Evolutionary conservation across 92 coral and sea anemone genomes (phyloP).

Genomic region (Actinostola sp.): DNA sequence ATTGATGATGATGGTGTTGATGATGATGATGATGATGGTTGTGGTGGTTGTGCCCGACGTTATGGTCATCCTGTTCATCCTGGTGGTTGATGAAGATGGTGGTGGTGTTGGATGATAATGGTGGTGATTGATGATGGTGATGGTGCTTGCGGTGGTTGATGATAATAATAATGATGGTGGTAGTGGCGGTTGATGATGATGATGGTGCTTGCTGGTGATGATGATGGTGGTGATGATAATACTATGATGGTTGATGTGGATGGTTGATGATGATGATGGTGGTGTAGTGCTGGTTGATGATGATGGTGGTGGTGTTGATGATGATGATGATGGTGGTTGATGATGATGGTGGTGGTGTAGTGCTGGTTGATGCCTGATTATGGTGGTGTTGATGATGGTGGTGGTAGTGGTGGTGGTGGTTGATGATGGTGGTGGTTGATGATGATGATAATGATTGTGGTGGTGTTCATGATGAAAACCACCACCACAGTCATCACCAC

Average conservation of each 20-base stretch:
- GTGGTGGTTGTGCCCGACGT: too few relatives aligned
- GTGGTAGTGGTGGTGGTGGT: background rate
- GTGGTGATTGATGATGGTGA: background rate
- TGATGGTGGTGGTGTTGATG: background rate
- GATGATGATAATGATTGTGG: background rate
- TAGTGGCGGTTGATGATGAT: background rate
- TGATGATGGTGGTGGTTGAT: background rate
- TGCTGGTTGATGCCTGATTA: too few relatives aligned
- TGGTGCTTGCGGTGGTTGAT: background rate
- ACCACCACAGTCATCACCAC: too few relatives aligned
- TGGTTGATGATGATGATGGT: background rate
- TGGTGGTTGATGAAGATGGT: too few relatives aligned
- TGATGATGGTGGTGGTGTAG: background rate
- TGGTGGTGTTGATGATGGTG: background rate
- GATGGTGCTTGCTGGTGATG: background rate
- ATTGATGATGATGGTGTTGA: background rate
- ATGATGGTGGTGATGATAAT: background rate
- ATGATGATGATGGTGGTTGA: background rate
- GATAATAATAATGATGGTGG: constrained; percentile 1
- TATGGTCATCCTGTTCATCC: too few relatives aligned
- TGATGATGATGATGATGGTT: background rate
- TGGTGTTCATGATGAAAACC: background rate
- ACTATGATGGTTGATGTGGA: too few relatives aligned
- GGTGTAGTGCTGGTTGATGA: background rate
- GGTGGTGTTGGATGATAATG: too few relatives aligned